Evolutionary conservation across 2,888 invertebrate species (phyloP).

Genomic region (Eupithecia dodoneata): DNA sequence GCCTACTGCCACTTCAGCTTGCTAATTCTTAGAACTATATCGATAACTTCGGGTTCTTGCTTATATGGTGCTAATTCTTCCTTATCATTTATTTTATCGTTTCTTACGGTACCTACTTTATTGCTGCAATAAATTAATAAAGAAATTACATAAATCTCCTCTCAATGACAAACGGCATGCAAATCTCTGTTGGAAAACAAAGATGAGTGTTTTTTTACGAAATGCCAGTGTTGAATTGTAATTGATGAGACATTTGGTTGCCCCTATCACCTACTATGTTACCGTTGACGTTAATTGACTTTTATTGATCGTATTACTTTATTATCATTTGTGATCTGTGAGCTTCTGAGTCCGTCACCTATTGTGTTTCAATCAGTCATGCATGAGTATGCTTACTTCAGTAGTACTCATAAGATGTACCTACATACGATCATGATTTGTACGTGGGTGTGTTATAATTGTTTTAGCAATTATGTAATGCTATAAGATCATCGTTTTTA

Average conservation of each 20-base stretch:
- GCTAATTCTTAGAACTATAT: too few species aligned
- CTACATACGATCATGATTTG: not conserved
- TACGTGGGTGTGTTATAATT: slow-evolving; percentile 42
- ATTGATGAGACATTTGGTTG: slow-evolving; percentile 15
- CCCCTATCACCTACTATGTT: slow-evolving; percentile 8
- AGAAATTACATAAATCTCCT: not conserved
- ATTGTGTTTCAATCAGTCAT: slow-evolving; percentile 16
- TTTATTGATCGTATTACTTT: slow-evolving; percentile 43
- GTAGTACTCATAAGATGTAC: not conserved
- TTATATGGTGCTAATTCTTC: slow-evolving; percentile 4
- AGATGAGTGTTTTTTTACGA: slow-evolving; percentile 8
- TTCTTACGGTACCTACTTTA: not conserved
- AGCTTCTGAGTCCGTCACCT: slow-evolving; percentile 46
- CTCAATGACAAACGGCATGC: not conserved
- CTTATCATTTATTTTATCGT: not conserved
- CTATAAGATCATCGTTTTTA: slow-evolving; percentile 52
- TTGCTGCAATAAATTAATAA: not conserved
- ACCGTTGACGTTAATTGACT: slow-evolving; percentile 29
- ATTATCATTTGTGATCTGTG: slow-evolving; percentile 47
- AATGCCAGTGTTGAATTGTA: slow-evolving; percentile 11
- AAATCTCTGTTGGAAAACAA: slow-evolving; percentile 17
- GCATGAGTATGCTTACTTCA: not conserved
- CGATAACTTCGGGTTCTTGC: not conserved
- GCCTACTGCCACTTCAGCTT: too few species aligned
- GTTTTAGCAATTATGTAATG: slow-evolving; percentile 53